Conservation (phyloP, 2,113 vertebrate species). For the Daboia siamensis region DNA sequence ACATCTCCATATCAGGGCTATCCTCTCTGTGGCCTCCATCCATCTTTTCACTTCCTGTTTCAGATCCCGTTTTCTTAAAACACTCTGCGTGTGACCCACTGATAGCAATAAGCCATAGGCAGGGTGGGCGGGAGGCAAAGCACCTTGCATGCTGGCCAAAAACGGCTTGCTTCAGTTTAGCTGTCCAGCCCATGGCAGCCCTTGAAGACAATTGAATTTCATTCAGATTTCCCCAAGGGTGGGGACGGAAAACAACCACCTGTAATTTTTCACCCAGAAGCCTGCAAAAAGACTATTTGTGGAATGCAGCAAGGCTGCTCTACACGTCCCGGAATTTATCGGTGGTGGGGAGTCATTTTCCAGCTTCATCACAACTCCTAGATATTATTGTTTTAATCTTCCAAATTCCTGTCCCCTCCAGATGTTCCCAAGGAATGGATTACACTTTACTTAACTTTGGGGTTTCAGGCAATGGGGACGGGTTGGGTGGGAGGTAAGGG, state of each 20-base stretch:
- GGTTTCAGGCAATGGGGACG: background rate
- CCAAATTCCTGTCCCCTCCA: background rate
- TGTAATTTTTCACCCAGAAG: background rate
- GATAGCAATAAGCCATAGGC: conserved; percentile 67
- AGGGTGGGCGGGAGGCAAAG: background rate
- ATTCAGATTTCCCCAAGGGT: no score
- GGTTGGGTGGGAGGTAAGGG: accelerated
- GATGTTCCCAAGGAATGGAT: background rate
- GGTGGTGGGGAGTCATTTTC: no score
- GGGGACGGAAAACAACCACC: background rate
- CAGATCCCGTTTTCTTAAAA: background rate
- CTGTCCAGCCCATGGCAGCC: background rate
- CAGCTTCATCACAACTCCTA: background rate
- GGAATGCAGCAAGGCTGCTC: background rate
- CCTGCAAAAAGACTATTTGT: background rate
- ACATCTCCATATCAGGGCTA: background rate
- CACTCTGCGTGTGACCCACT: conserved; percentile 32
- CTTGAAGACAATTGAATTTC: background rate
- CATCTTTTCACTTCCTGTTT: background rate
- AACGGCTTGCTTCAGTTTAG: background rate
- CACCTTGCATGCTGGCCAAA: background rate
- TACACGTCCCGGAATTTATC: background rate
- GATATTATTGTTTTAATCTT: background rate
- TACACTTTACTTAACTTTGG: background rate
- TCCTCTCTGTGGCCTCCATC: background rate